Conservation (phyloP, 2,113 vertebrate genomes). For the Sebastes fasciatus region DNA sequence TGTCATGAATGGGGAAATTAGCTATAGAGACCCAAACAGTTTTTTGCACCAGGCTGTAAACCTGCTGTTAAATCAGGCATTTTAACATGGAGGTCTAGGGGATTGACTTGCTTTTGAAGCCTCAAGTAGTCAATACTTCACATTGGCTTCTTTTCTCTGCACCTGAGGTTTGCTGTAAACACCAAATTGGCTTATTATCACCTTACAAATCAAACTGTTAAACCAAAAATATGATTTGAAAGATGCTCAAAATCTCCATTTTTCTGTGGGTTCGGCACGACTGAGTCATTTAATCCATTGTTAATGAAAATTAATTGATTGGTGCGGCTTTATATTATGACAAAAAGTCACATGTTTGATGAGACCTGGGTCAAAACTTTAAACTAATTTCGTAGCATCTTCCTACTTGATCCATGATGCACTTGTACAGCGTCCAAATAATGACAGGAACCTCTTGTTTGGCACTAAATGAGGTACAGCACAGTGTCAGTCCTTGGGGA, state of each 20-base stretch:
- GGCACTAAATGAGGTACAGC: conserved; percentile 11
- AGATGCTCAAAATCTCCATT: background rate
- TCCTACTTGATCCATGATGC: background rate
- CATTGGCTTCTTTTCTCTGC: background rate
- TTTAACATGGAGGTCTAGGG: background rate
- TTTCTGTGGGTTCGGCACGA: too few relatives aligned
- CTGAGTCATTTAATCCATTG: too few relatives aligned
- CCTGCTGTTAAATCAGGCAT: background rate
- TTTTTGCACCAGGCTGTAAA: background rate
- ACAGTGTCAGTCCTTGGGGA: conserved; percentile 43
- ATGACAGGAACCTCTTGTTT: conserved; percentile 30
- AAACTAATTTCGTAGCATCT: background rate
- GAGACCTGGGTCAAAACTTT: background rate
- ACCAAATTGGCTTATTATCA: background rate
- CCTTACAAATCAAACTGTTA: background rate
- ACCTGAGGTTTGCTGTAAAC: background rate
- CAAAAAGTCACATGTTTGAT: background rate
- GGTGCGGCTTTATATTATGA: background rate
- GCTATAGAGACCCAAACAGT: background rate
- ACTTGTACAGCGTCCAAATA: background rate
- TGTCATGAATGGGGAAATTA: background rate
- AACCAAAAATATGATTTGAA: background rate
- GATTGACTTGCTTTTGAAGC: background rate
- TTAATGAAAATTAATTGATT: background rate
- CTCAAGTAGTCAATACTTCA: background rate